These are phyloP conservation scores for Cataglyphis cursor DNA, from an alignment of 2,888 invertebrate species.

Conservation along the genomic window DNA sequence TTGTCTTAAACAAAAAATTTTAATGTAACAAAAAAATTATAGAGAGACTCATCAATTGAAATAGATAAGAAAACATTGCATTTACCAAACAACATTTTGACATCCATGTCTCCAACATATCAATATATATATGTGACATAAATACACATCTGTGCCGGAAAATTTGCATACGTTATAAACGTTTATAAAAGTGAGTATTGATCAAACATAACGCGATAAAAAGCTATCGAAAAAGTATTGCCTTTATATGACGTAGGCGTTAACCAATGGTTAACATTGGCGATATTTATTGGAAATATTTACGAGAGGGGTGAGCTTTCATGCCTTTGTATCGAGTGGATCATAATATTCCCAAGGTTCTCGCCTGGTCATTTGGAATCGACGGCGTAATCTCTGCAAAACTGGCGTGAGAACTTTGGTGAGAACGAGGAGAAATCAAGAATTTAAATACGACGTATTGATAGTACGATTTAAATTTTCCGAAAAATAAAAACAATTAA, in stretches of 20 bases:
- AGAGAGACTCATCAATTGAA: not conserved
- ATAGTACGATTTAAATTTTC: not conserved
- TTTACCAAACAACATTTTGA: not conserved
- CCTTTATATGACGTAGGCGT: conserved; percentile 77
- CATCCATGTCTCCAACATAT: not conserved
- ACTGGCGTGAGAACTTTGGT: conserved; percentile 68
- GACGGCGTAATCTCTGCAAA: conserved; percentile 63
- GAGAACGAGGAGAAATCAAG: not conserved
- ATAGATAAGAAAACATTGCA: not conserved
- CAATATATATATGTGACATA: not conserved
- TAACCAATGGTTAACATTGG: conserved; percentile 73
- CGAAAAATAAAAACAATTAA: not conserved
- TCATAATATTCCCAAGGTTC: conserved; percentile 66
- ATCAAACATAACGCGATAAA: conserved; percentile 33
- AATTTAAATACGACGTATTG: not conserved
- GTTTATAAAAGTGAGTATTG: conserved; percentile 33
- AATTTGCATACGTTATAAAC: conserved; percentile 5
- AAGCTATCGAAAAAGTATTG: conserved; percentile 45
- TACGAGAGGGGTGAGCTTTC: conserved; percentile 75
- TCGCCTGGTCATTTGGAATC: conserved; percentile 60
- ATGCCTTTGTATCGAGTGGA: conserved; percentile 71
- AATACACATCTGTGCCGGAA: not conserved
- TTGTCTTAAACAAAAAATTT: conserved; percentile 32
- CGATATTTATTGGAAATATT: conserved; percentile 78
- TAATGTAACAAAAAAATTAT: not conserved